Conservation (phyloP, 2,113 vertebrate genomes). For the Phainopepla nitens region DNA sequence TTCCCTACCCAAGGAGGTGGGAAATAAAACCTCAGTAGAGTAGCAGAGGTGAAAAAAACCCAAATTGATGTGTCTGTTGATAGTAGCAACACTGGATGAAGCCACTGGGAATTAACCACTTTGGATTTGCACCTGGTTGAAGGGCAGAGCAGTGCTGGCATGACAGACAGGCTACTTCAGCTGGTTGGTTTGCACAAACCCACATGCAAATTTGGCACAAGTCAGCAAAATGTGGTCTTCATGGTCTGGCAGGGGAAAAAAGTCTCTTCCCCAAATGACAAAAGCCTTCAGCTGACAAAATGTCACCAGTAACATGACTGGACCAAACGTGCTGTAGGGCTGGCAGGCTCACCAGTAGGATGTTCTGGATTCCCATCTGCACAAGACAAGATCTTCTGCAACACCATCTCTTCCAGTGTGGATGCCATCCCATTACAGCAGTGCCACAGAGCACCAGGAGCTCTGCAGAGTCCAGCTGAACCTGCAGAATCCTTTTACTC, state of each 20-base stretch:
- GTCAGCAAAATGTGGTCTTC: not conserved
- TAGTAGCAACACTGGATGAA: not conserved
- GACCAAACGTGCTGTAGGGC: rapidly evolving
- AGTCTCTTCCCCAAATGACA: not conserved
- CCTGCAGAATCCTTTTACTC: not conserved
- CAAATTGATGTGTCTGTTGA: not conserved
- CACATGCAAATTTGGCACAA: not conserved
- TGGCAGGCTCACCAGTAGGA: not conserved
- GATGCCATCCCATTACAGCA: not conserved
- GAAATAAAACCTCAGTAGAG: not conserved
- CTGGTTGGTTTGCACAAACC: not conserved
- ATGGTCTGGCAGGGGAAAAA: not conserved
- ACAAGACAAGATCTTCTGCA: not conserved
- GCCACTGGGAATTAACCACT: not conserved
- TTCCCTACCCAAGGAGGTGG: not conserved
- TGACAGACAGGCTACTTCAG: not conserved
- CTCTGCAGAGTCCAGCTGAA: not conserved
- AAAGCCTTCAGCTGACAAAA: not conserved
- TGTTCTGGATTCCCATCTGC: not conserved
- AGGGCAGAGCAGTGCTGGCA: not conserved
- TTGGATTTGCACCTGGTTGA: not conserved
- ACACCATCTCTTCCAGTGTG: not conserved
- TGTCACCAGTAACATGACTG: not conserved
- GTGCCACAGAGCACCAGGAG: not conserved
- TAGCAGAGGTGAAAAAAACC: not conserved